These are phyloP conservation scores for Leptogaster cylindrica DNA, from an alignment of 2,888 invertebrate species.

Conservation along the genomic window DNA sequence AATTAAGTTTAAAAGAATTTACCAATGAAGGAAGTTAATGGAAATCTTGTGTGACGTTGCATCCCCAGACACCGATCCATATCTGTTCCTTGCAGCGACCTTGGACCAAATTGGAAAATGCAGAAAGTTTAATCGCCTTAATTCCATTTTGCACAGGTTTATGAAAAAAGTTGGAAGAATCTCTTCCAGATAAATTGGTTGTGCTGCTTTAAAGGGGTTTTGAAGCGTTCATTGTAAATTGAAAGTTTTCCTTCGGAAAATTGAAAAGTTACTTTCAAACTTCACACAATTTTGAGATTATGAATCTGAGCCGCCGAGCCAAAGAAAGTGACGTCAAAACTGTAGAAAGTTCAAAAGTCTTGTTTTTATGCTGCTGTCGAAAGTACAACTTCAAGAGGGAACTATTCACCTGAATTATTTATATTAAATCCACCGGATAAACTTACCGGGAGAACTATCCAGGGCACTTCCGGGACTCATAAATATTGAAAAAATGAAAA, in stretches of 20 bases:
- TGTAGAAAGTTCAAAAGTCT: slow-evolving; percentile 5
- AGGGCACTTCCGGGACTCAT: not conserved
- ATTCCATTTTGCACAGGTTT: slow-evolving; percentile 28
- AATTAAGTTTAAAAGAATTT: not conserved
- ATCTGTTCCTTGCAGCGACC: slow-evolving; percentile 10
- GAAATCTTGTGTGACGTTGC: no score
- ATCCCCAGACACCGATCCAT: no score
- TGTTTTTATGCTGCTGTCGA: slow-evolving; percentile 7
- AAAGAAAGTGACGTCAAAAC: slow-evolving; percentile 13
- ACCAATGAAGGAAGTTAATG: not conserved
- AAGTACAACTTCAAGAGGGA: slow-evolving; percentile 22
- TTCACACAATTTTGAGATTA: slow-evolving; percentile 31
- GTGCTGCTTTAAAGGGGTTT: slow-evolving; percentile 19
- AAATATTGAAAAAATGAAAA: slow-evolving; percentile 2
- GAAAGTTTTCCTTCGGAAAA: slow-evolving; percentile 24
- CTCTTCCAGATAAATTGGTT: slow-evolving; percentile 22
- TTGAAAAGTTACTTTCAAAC: slow-evolving; percentile 31
- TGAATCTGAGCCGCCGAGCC: slow-evolving; percentile 1
- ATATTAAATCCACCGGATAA: slow-evolving; percentile 3
- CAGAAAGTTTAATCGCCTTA: slow-evolving; percentile 24
- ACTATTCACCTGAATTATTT: slow-evolving; percentile 32
- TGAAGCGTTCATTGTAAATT: slow-evolving; percentile 27
- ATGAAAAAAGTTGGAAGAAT: slow-evolving; percentile 29
- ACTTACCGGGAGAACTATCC: not conserved
- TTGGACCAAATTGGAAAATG: slow-evolving; percentile 25